phyloP scores from a whole-genome alignment of 2,797 vertebrate species.

The Limosa lapponica region DNA sequence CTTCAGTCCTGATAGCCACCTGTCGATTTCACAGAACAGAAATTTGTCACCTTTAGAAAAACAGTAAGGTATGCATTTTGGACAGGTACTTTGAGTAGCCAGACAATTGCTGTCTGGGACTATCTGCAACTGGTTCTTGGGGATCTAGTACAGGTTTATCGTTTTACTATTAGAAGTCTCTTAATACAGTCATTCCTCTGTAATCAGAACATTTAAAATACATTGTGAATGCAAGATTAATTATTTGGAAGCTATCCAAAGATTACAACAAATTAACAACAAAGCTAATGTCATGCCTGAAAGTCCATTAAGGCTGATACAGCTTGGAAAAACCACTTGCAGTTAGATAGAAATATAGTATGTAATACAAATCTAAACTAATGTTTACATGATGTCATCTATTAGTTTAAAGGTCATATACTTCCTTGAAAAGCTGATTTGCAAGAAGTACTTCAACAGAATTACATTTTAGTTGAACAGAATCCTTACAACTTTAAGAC shows the following conservation, averaged over 20 bases:
- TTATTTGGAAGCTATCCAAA: neutral
- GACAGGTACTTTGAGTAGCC: neutral
- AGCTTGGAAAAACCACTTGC: neutral
- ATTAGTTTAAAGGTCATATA: neutral
- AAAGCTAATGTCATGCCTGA: neutral
- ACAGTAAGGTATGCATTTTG: fast-evolving
- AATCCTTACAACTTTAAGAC: neutral
- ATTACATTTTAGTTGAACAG: neutral
- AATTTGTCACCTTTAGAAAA: neutral
- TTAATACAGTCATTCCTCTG: neutral
- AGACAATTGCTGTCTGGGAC: neutral
- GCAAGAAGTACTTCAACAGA: neutral
- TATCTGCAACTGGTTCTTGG: neutral
- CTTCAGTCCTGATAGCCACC: neutral
- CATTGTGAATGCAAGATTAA: neutral
- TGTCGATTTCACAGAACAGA: neutral
- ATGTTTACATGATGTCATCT: neutral
- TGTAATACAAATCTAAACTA: neutral
- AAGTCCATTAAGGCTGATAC: neutral
- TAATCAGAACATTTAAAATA: neutral
- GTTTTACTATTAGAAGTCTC: neutral
- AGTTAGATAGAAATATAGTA: neutral
- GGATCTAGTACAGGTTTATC: neutral
- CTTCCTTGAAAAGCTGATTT: neutral
- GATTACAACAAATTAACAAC: neutral